Evolutionary conservation across 2,113 vertebrate genomes (phyloP).

Genomic region (Pungitius pungitius): DNA sequence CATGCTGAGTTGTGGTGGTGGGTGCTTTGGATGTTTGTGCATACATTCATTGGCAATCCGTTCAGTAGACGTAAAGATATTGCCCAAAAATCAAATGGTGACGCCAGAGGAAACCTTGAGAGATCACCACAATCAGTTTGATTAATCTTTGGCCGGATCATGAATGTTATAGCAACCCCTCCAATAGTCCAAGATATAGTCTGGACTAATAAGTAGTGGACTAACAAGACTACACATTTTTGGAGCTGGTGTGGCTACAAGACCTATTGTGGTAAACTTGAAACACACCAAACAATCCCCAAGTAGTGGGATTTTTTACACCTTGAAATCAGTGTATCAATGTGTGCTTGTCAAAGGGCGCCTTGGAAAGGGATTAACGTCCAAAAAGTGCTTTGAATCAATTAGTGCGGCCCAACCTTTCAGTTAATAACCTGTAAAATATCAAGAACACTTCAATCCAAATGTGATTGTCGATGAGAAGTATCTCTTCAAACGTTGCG

Average conservation of each 20-base stretch:
- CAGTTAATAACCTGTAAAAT: slow-evolving; percentile 6
- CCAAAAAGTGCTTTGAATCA: slow-evolving; percentile 12
- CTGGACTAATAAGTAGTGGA: not conserved
- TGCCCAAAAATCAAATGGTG: not conserved
- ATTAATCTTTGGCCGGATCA: not conserved
- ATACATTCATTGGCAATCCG: not conserved
- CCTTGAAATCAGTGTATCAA: not conserved
- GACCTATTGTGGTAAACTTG: not conserved
- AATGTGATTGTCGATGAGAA: not conserved
- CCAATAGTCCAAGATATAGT: not conserved
- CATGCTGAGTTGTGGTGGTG: not conserved
- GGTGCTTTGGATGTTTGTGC: not conserved
- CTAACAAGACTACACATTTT: not conserved
- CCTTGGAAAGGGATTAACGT: slow-evolving; percentile 13
- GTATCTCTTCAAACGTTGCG: slow-evolving; percentile 2
- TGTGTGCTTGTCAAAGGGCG: slow-evolving; percentile 27
- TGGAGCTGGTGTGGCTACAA: not conserved
- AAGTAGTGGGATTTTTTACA: not conserved
- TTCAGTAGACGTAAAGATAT: not conserved
- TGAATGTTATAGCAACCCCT: not conserved
- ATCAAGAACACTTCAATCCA: slow-evolving; percentile 5
- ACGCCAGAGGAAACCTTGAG: not conserved
- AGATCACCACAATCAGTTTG: not conserved
- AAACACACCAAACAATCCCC: not conserved
- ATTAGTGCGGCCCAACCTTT: not conserved